These are phyloP conservation scores for Lasioglossum morio DNA, from an alignment of 2,888 invertebrate species.

Conservation along the genomic window DNA sequence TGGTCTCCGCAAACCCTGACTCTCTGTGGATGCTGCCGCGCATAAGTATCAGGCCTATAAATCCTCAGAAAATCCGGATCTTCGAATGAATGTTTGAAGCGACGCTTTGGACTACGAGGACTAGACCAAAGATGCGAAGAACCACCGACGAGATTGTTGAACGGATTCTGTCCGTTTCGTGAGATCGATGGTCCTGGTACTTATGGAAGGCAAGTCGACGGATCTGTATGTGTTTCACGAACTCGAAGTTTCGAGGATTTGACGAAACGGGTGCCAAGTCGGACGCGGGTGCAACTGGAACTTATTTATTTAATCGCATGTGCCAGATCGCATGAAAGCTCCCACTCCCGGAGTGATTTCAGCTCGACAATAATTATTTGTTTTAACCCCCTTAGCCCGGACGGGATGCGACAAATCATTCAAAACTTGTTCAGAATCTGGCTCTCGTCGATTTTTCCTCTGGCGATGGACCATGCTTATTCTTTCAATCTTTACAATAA, in stretches of 20 bases:
- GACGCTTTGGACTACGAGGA: not conserved
- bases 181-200: not conserved
- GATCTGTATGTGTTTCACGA: not conserved
- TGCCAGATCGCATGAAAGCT: conserved; percentile 57
- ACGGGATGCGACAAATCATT: conserved; percentile 25
- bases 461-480: not conserved
- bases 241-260: not conserved
- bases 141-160: not conserved
- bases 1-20: conserved; percentile 4
- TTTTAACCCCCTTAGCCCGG: conserved; percentile 21
- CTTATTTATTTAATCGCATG: conserved; percentile 66
- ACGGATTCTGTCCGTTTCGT: not conserved
- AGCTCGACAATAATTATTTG: conserved; percentile 42
- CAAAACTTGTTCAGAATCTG: not conserved
- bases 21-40: not conserved
- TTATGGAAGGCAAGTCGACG: not conserved
- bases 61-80: not conserved
- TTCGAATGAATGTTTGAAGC: not conserved
- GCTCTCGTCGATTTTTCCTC: conserved; percentile 11
- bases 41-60: not conserved
- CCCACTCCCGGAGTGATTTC: conserved; percentile 20
- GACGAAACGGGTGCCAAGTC: conserved; percentile 27
- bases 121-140: not conserved
- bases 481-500: not conserved
- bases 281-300: conserved; percentile 52